These are phyloP conservation scores for Temnothorax unifasciatus DNA, from an alignment of 2,888 invertebrate genomes.

Conservation along the genomic window DNA sequence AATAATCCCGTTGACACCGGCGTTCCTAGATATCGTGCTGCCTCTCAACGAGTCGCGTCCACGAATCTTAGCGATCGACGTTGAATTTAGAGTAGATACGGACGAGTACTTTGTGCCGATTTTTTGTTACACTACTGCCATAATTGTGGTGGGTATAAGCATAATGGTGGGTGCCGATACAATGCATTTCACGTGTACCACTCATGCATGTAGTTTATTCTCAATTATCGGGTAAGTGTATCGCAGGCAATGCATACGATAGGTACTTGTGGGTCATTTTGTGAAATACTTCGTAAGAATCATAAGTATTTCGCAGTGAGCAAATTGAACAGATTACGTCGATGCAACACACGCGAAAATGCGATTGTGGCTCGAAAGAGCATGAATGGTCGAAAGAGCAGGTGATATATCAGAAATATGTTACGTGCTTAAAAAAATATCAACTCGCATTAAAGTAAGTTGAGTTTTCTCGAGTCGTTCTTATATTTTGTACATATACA, in stretches of 20 bases:
- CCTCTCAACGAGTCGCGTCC: constrained; percentile 42
- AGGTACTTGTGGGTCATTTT: neutral
- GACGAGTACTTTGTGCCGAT: neutral
- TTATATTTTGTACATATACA: neutral
- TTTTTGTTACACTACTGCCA: neutral
- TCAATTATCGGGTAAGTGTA: constrained; percentile 13
- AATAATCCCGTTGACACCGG: neutral
- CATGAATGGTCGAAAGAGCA: neutral
- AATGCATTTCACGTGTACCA: constrained; percentile 18
- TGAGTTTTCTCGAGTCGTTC: neutral
- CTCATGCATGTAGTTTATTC: constrained; percentile 38
- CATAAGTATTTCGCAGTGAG: constrained; percentile 1
- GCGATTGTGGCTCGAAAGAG: neutral
- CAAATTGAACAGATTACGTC: constrained; percentile 15
- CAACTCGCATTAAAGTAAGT: constrained; percentile 25
- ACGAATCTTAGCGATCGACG: constrained; percentile 12
- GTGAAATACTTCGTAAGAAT: neutral
- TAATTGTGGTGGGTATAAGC: neutral
- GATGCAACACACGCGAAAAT: too few species aligned
- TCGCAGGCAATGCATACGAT: neutral
- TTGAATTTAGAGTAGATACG: constrained; percentile 11
- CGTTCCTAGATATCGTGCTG: constrained; percentile 9
- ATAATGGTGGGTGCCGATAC: constrained; percentile 23
- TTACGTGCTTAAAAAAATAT: constrained; percentile 27
- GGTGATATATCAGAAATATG: neutral